phyloP scores from a whole-genome alignment of 2,888 invertebrate species.

The Plagiodera versicolora region DNA sequence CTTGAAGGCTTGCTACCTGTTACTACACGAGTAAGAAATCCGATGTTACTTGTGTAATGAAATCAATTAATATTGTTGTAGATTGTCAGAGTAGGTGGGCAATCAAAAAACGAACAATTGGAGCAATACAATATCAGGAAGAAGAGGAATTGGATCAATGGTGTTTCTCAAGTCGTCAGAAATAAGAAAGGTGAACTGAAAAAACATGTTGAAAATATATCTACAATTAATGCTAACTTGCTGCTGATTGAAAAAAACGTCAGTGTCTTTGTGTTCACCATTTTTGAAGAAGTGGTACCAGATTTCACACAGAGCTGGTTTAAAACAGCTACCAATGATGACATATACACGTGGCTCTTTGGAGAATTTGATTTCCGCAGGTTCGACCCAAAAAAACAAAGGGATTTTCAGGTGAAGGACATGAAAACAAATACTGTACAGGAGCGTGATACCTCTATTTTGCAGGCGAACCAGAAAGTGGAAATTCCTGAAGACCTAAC shows the following conservation, averaged over 20 bases:
- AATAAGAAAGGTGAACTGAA: conserved; percentile 23
- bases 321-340: conserved; percentile 25
- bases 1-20: conserved; percentile 63
- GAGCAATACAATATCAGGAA: conserved; percentile 50
- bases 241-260: conserved; percentile 48
- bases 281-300: conserved; percentile 37
- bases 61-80: no score
- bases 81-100: conserved; percentile 49
- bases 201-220: conserved; percentile 16
- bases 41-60: no score
- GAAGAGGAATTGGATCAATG: conserved; percentile 1
- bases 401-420: no score
- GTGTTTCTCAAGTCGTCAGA: conserved; percentile 18
- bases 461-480: no score
- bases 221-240: conserved; percentile 27
- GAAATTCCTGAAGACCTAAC: no score
- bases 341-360: conserved; percentile 39
- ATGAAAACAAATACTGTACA: no score
- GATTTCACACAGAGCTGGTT: conserved; percentile 52
- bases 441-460: no score
- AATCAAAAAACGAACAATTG: conserved; percentile 63
- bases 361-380: conserved; percentile 5
- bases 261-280: conserved; percentile 41
- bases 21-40: background rate
- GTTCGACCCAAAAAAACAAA: background rate